A percentile compares a stretch with the other conserved stretches of the same genome.
phyloP scores from a whole-genome alignment of 2,113 vertebrate species.

The Spilogale gracilis region DNA sequence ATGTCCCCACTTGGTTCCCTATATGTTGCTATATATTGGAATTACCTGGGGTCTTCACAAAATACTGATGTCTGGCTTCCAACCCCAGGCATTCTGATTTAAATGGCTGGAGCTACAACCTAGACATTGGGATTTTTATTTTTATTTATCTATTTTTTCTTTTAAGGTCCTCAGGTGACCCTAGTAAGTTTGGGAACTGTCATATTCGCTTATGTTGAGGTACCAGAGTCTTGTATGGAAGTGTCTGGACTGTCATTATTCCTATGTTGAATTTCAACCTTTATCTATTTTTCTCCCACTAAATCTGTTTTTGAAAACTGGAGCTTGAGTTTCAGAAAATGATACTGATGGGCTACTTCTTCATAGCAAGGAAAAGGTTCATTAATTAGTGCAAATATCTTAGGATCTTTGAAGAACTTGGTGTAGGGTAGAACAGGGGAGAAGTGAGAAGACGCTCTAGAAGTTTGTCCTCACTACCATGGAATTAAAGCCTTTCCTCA shows the following conservation, averaged over 20 bases:
- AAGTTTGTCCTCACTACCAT: not conserved
- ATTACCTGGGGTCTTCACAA: not conserved
- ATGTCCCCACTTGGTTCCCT: not conserved
- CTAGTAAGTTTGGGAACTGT: not conserved
- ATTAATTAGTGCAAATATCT: not conserved
- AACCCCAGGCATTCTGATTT: not conserved
- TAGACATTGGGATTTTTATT: not conserved
- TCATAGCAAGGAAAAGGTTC: slow-evolving; percentile 4
- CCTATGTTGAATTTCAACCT: slow-evolving; percentile 45
- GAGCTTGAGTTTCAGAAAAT: slow-evolving; percentile 37
- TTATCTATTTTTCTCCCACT: not conserved
- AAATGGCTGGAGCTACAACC: not conserved
- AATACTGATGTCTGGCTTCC: not conserved
- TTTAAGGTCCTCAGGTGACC: not conserved
- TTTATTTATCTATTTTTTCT: not conserved
- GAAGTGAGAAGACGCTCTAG: not conserved
- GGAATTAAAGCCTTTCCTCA: not conserved
- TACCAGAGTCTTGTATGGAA: not conserved
- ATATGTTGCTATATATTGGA: not conserved
- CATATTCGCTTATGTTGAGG: not conserved
- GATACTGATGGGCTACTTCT: not conserved
- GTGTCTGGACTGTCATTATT: not conserved
- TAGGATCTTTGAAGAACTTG: not conserved
- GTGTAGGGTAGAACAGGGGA: not conserved
- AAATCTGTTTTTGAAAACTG: not conserved